These are phyloP conservation scores for Nothocercus nigrocapillus DNA, from an alignment of 2,113 vertebrate genomes.

Conservation along the genomic window DNA sequence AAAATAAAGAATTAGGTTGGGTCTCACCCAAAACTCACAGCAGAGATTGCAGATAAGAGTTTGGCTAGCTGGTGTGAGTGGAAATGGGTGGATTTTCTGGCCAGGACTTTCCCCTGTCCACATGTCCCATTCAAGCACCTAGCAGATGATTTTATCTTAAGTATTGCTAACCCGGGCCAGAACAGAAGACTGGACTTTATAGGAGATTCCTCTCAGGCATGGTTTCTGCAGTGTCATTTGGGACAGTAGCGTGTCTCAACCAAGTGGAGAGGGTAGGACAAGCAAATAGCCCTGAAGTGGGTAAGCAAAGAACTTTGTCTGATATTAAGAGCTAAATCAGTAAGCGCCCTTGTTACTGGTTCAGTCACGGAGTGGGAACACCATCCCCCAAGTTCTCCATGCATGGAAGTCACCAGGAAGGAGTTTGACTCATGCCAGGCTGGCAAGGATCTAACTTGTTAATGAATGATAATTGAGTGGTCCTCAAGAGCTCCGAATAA, in stretches of 20 bases:
- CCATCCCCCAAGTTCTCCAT: background rate
- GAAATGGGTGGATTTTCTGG: background rate
- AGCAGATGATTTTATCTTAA: background rate
- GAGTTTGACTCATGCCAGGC: background rate
- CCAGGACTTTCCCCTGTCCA: background rate
- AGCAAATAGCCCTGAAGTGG: background rate
- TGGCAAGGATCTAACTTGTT: constrained; percentile 33
- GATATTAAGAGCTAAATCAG: constrained; percentile 36
- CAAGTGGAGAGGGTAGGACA: background rate
- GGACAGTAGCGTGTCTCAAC: background rate
- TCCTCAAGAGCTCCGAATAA: constrained; percentile 11
- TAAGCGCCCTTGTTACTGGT: background rate
- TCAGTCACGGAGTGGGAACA: background rate
- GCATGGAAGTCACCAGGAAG: background rate
- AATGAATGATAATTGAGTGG: constrained; percentile 55
- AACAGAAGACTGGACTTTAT: background rate
- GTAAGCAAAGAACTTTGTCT: background rate
- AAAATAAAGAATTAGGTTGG: background rate
- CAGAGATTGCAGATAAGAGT: background rate
- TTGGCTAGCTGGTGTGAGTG: background rate
- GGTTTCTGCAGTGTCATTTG: background rate
- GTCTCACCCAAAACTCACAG: background rate
- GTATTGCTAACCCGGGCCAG: background rate
- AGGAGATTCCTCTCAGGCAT: background rate
- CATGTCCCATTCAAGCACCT: background rate